Conservation (phyloP, 2,888 invertebrate genomes). For the Dicycla oo region DNA sequence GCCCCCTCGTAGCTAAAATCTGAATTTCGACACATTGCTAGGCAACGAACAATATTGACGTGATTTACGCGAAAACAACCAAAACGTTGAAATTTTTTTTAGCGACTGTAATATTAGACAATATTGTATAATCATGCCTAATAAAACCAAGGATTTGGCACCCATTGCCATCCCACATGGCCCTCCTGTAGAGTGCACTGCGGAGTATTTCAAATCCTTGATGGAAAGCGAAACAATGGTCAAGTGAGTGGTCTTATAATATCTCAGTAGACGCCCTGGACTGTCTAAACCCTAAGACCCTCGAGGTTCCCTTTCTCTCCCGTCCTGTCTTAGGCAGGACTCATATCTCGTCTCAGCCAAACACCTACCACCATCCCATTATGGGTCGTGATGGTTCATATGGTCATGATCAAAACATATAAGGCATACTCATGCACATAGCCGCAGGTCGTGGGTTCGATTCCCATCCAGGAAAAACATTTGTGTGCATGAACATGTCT, state of each 20-base stretch:
- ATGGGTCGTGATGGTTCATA: neutral
- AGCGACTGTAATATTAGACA: constrained; percentile 25
- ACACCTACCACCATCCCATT: neutral
- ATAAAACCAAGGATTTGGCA: constrained; percentile 84
- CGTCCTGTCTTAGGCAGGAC: too few relatives aligned
- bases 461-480: too few relatives aligned
- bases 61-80: constrained; percentile 28
- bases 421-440: neutral
- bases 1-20: neutral
- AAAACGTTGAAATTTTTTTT: constrained; percentile 50
- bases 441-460: too few relatives aligned
- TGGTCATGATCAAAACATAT: neutral
- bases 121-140: constrained; percentile 71
- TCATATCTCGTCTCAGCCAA: neutral
- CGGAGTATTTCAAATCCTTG: constrained; percentile 89
- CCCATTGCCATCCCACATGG: constrained; percentile 88
- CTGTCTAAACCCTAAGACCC: neutral
- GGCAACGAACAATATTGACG: constrained; percentile 50
- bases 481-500: too few relatives aligned
- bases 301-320: neutral
- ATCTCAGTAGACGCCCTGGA: neutral
- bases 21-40: constrained; percentile 33
- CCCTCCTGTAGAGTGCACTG: constrained; percentile 86
- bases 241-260: constrained; percentile 80
- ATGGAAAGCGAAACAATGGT: constrained; percentile 86